Base-by-base conservation (phyloP, 1,140 invertebrate species). In the Drosophila triauraria region DNA sequence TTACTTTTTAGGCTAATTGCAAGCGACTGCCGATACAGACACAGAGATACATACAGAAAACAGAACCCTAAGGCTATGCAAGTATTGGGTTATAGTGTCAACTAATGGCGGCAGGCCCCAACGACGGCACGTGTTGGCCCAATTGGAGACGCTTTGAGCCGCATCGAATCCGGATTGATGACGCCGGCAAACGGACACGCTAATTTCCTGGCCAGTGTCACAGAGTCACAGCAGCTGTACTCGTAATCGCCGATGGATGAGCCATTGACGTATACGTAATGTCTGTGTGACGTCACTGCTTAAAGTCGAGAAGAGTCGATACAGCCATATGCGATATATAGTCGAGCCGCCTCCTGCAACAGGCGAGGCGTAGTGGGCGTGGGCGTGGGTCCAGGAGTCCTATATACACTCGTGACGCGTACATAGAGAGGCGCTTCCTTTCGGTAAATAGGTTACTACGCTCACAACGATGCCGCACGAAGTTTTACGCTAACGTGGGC, bases 401-500 rank as follows among this genome's bases (percentile, higher is more conserved):
- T 69, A 50, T 27, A 35, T 67, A 23, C 9, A 15, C 25, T 10
- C 5, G 10, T 38, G 32, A 27, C 17, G 32, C 30, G 48, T 62
- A n/a, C 20, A 38, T 43, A 56, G 47, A 54, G 30, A 40, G 23
- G 6, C 27, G 38, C n/a, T 40, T 20, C 15, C 60, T 43, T 47
- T 65, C 54, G 77, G 85, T 90, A 90, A 91, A 85, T 90, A 90
- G 85, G 85, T 90, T 90, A 90, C 85, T 90, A 90, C 82, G 85
- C 47, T 51, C 54, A 80, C 65, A 57, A 83, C 56, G 76, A 65
- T 56, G 75, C 27, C 30, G 48, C 61, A 80, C 81, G 84, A 90
- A 84, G 84, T 90, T 88, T 88, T 88, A 90, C 85, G 84, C 85
- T 88, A 90, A 42, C 75, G 82, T 78, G 74, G 77, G 68, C 40